Conservation (phyloP, 2,888 invertebrate genomes). For the Eristalis arbustorum region DNA sequence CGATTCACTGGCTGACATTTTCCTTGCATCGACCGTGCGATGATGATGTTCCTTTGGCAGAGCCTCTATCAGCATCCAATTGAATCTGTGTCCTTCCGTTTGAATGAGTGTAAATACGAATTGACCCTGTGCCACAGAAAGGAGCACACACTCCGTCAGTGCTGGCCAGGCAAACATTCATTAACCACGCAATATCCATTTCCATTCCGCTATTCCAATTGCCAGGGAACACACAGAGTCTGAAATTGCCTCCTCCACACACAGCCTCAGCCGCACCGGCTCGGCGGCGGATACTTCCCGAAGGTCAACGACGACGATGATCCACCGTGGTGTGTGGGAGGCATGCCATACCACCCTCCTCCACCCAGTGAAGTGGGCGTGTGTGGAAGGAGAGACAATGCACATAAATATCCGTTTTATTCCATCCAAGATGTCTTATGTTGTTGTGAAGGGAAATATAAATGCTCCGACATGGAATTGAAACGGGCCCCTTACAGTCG, state of each 20-base stretch:
- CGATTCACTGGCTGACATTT: not conserved
- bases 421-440: constrained; percentile 39
- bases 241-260: constrained; percentile 25
- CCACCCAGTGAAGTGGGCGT: not conserved
- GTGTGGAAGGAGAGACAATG: not conserved
- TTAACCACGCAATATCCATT: constrained; percentile 56
- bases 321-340: not conserved
- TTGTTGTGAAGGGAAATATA: constrained; percentile 14
- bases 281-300: constrained; percentile 35
- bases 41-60: not conserved
- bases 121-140: constrained; percentile 10
- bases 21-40: not conserved
- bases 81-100: constrained; percentile 35
- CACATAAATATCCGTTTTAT: constrained; percentile 40
- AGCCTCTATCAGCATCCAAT: constrained; percentile 16
- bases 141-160: not conserved
- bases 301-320: constrained; percentile 23
- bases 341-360: not conserved
- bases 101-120: constrained; percentile 6
- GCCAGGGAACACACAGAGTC: constrained; percentile 2
- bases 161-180: constrained; percentile 29
- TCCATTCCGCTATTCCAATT: constrained; percentile 34
- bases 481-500: constrained; percentile 9
- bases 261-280: constrained; percentile 30
- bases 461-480: constrained; percentile 25